A percentile compares a stretch with the other conserved stretches of the same genome.
Conservation (phyloP, 2,113 vertebrate genomes). For the Mirounga angustirostris region DNA sequence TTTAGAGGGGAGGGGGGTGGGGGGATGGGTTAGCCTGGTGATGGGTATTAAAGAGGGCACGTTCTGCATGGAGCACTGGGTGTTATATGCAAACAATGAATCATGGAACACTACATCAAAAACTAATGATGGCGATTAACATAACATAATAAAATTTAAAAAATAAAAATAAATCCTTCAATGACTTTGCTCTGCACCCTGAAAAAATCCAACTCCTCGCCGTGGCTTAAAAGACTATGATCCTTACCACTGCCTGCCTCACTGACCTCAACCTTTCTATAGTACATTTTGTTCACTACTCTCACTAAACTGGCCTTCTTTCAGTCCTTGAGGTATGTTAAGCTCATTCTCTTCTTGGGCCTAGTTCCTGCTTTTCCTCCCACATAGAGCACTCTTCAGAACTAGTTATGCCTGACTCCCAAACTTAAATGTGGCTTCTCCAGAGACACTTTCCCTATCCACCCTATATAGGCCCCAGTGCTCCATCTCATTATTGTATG, state of each 20-base stretch:
- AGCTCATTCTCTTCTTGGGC: not conserved
- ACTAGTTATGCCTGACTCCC: not conserved
- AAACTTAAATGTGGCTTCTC: not conserved
- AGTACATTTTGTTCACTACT: not conserved
- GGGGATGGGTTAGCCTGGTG: too few species aligned
- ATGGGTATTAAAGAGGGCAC: too few species aligned
- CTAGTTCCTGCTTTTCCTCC: not conserved
- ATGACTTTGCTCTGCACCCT: not conserved
- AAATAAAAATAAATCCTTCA: not conserved
- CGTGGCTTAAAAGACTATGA: not conserved
- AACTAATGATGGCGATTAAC: too few species aligned
- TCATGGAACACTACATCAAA: too few species aligned
- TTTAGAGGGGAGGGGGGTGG: too few species aligned
- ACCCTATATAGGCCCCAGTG: not conserved
- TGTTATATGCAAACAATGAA: too few species aligned
- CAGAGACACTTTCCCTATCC: not conserved
- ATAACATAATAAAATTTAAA: too few species aligned
- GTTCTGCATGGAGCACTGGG: too few species aligned
- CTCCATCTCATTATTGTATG: not conserved
- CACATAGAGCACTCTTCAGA: not conserved
- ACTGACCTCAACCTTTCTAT: not conserved
- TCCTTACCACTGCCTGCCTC: not conserved
- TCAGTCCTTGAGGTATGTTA: not conserved
- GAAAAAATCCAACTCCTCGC: not conserved
- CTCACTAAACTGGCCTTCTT: not conserved